Conservation (phyloP, 2,113 vertebrate species). For the Oostethus manadensis region DNA sequence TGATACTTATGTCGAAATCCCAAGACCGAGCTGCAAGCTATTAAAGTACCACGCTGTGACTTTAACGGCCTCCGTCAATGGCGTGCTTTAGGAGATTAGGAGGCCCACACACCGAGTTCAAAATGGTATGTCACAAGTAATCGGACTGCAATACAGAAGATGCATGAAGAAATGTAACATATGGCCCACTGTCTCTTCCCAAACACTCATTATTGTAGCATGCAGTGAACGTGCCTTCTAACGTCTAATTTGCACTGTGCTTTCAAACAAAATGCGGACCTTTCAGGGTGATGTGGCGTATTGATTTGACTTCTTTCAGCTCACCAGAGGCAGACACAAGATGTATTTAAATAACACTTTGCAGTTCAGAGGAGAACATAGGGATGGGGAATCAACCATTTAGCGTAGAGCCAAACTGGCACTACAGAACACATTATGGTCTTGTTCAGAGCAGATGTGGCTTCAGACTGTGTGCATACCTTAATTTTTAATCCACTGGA, state of each 20-base stretch:
- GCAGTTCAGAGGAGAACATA: background rate
- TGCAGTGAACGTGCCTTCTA: background rate
- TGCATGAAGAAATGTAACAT: too few relatives aligned
- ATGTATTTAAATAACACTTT: conserved; percentile 3
- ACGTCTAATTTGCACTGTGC: background rate
- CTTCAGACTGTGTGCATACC: conserved; percentile 3
- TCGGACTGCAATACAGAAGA: too few relatives aligned
- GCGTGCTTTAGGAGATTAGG: conserved; percentile 25
- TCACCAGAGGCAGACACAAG: background rate
- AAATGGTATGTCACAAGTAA: conserved; percentile 14
- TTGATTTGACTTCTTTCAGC: background rate
- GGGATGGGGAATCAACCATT: conserved; percentile 1
- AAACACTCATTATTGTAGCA: background rate
- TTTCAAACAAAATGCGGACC: background rate
- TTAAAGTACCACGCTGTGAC: conserved; percentile 21
- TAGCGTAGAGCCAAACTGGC: conserved; percentile 10
- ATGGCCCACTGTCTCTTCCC: background rate
- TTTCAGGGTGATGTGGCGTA: background rate
- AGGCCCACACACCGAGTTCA: conserved; percentile 15
- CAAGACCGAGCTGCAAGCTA: conserved; percentile 16
- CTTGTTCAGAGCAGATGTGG: background rate
- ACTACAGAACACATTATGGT: conserved; percentile 25
- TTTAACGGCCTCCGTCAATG: conserved; percentile 19
- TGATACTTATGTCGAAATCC: background rate
- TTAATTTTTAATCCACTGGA: conserved; percentile 16